Base-by-base conservation (phyloP, 2,113 vertebrate species). In the Paraplagusia blochii region DNA sequence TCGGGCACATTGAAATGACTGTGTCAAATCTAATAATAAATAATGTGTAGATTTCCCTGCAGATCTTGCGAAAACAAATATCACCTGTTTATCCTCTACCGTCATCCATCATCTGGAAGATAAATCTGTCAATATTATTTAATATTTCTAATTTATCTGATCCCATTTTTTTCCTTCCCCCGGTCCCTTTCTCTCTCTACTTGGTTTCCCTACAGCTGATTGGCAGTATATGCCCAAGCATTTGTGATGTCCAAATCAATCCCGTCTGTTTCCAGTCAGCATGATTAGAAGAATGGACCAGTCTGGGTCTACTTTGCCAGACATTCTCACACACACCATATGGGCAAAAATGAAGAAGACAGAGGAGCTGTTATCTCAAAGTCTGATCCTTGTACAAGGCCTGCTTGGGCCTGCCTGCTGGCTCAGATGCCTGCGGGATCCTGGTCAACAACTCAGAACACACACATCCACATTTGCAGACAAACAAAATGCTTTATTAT, bases 261-360 rank as follows among this genome's bases (percentile, higher is more conserved):
- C 44, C 22, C 34, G 52, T 72, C 58, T 53, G 58, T 63, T 67
- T 74, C 35, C 47, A 72, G 62, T 46, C 53, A 47, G 33, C 17
- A 52, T 74, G 76, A 85, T 77, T 80, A 77, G 69, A 77, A 74
- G 60, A 75, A 10, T 1, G 38, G 59, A 58, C 58, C 57, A 34
- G 58, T 63, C 56, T 29, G 66, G 51, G 22, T 39, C 53, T 34
- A 51, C 51, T 55, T 44, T 9, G 15, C 63, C 33, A 44, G 48
- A 49, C 59, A 46, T 15, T 42, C 55, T 35, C 50, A 45, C 61
- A 53, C 22, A 44, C 19, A 38, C 11, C 17, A 60, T 47, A 51
- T 33, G 40, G 44, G 73, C 16, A 62, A 42, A 51, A 17, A 40
- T 40, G 67, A 68, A 68, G 55, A 77, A 65, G 58, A 76, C 46